phyloP scores from a whole-genome alignment of 2,113 vertebrate species.

The Prunella fulvescens region DNA sequence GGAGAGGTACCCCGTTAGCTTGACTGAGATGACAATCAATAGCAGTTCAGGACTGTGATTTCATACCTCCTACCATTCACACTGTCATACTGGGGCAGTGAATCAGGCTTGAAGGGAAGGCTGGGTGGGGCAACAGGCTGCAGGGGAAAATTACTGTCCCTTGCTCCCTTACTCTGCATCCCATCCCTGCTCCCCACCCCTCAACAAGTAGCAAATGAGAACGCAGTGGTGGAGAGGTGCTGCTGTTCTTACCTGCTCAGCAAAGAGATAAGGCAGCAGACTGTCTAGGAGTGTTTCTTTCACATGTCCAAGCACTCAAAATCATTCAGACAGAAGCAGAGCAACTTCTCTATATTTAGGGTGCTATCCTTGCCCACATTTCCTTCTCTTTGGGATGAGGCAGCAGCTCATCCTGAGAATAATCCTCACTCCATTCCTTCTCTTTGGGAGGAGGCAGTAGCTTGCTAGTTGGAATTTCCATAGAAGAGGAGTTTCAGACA shows the following conservation, averaged over 20 bases:
- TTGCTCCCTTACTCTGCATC: background rate
- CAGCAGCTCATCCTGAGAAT: background rate
- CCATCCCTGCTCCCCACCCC: no score
- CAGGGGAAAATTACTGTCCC: background rate
- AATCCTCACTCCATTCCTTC: background rate
- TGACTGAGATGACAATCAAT: background rate
- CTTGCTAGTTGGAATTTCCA: background rate
- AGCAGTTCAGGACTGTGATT: background rate
- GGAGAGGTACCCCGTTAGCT: background rate
- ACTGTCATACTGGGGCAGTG: background rate
- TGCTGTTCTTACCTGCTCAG: background rate
- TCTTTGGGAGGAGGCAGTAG: background rate
- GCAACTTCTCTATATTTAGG: background rate
- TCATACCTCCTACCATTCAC: background rate
- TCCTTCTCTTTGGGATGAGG: background rate
- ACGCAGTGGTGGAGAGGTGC: background rate
- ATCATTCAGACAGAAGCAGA: background rate
- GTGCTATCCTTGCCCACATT: background rate
- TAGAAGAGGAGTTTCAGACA: background rate
- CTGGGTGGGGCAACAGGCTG: background rate
- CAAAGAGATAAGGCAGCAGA: background rate
- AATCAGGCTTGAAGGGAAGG: background rate
- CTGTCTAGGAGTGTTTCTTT: background rate
- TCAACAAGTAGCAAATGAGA: background rate
- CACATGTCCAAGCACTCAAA: background rate